A percentile compares a stretch with the other conserved stretches of the same genome.
Conservation (phyloP, 2,797 vertebrate genomes). For the Dryobates pubescens region DNA sequence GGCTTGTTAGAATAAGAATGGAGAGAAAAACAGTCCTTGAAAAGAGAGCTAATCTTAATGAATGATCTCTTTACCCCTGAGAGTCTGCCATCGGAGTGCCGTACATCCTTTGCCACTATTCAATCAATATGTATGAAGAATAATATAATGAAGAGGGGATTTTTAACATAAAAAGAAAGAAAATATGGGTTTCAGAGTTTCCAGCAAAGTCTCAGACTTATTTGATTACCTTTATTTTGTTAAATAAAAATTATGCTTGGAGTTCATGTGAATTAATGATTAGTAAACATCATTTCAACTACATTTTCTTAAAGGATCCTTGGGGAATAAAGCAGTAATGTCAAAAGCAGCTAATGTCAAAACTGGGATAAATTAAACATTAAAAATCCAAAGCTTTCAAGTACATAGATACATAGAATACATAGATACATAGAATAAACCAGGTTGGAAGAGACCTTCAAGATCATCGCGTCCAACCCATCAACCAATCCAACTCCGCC, state of each 20-base stretch:
- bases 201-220: not conserved
- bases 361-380: slow-evolving; percentile 20
- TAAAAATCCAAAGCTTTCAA: slow-evolving; percentile 32
- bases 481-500: too few relatives aligned
- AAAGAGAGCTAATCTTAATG: not conserved
- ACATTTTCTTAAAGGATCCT: not conserved
- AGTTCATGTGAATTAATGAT: not conserved
- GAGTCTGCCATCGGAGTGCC: not conserved
- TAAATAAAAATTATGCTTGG: slow-evolving; percentile 1
- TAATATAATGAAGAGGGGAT: not conserved
- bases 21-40: not conserved
- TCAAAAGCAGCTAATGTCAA: not conserved
- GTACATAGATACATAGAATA: too few relatives aligned
- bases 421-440: too few relatives aligned
- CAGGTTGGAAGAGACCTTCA: too few relatives aligned
- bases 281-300: not conserved
- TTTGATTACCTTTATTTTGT: not conserved
- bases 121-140: slow-evolving; percentile 43
- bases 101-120: not conserved
- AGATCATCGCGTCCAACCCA: too few relatives aligned
- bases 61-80: slow-evolving; percentile 2
- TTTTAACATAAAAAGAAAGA: slow-evolving; percentile 41
- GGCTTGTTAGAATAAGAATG: not conserved
- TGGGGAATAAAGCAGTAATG: not conserved
- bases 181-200: slow-evolving; percentile 2